Evolutionary conservation across 2,113 vertebrate genomes (phyloP), one percentile per base, ranked within the genome.

Genomic region (Poeciliopsis prolifica): DNA sequence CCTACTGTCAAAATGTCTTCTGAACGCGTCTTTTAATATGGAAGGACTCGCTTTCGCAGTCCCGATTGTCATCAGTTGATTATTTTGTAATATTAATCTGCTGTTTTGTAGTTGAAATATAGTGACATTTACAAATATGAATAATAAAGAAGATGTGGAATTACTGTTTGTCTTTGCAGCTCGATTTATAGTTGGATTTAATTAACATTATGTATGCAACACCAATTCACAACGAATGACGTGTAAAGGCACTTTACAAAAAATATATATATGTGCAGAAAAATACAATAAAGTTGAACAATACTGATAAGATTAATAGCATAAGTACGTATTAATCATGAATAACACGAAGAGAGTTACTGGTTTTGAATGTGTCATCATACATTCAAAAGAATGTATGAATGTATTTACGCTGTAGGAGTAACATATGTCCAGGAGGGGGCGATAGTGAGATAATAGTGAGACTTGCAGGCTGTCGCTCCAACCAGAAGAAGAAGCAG

Each of bases 41-140:
- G 44, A 48, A 17, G 44, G 17, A 48, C 5, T 17, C 64, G 69
- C 70, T 72, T 37, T 77, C 7, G 48, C 30, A 26, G 61, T 62
- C 33, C 65, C 60, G 40, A 67, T 54, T 72, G 10, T 48, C n/a
- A 61, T 54, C 70, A 72, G 62, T 65, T 19, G 68, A 33, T 26
- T 76, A 62, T 79, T 85, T 88, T 85, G 63, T 82, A 48, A 77
- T 79, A 67, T 42, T 64, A 71, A 19, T 30, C 74, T 86, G 65
- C 67, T 66, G 65, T 83, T 86, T 70, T 84, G 29, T 72, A 72
- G 33, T 74, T 28, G 14, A 37, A 29, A 65, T 48, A 69, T 77
- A 6, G 61, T 63, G 60, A 80, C n/a, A 75, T 79, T 69, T 76
- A 13, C 60, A 63, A 67, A 35, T 71, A 68, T 79, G 31, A 81